phyloP scores from a whole-genome alignment of 2,888 invertebrate species.

The Trichopria drosophilae region DNA sequence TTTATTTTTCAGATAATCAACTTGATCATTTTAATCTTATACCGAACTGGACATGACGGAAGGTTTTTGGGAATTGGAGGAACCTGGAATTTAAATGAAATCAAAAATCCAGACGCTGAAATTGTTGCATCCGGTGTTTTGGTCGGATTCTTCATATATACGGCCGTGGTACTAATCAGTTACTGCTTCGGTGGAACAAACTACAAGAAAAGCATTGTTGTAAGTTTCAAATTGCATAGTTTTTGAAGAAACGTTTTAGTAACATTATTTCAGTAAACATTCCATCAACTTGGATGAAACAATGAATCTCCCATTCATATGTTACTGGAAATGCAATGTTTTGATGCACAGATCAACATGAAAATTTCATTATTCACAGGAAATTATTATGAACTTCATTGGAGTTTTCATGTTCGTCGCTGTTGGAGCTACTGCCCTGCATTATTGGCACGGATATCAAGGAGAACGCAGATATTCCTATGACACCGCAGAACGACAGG shows the following conservation, averaged over 20 bases:
- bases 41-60: conserved; percentile 77
- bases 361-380: conserved; percentile 61
- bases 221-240: conserved; percentile 46
- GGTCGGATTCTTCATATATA: conserved; percentile 85
- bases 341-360: too few species aligned
- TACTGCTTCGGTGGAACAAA: conserved; percentile 77
- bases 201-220: conserved; percentile 70
- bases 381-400: conserved; percentile 85
- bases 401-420: conserved; percentile 84
- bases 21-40: conserved; percentile 76
- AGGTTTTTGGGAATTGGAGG: conserved; percentile 85
- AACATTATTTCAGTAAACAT: conserved; percentile 5
- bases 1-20: conserved; percentile 71
- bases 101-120: conserved; percentile 84
- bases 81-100: conserved; percentile 87
- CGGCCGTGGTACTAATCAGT: conserved; percentile 73
- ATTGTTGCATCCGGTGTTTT: conserved; percentile 86
- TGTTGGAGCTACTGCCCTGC: conserved; percentile 82
- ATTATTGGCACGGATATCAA: conserved; percentile 88
- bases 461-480: conserved; percentile 76
- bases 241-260: conserved; percentile 13
- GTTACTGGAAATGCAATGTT: too few species aligned
- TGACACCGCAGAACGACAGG: conserved; percentile 75
- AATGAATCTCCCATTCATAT: too few species aligned
- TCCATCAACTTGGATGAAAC: background rate